Conservation (phyloP, 2,113 vertebrate species). For the Chloropsis hardwickii region DNA sequence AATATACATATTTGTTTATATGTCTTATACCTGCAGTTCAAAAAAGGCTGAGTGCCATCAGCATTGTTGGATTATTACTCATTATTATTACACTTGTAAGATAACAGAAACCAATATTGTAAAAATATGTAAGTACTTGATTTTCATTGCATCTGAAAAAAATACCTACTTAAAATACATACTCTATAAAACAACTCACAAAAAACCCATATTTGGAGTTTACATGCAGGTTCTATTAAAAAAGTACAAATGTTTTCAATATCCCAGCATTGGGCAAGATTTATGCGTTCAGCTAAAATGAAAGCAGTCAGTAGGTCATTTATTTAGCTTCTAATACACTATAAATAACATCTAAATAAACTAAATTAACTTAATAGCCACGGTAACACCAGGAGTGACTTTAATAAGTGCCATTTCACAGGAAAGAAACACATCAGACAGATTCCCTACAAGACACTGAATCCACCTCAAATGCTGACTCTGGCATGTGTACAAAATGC, state of each 20-base stretch:
- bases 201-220: neutral
- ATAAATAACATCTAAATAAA: neutral
- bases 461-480: neutral
- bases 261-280: neutral
- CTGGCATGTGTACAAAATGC: neutral
- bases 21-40: neutral
- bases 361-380: neutral
- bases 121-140: neutral
- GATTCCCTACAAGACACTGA: neutral
- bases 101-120: neutral
- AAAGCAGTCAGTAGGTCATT: neutral
- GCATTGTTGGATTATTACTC: neutral
- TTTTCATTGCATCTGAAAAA: constrained; percentile 6
- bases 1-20: neutral
- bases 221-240: neutral
- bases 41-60: neutral
- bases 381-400: neutral
- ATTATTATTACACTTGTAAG: neutral
- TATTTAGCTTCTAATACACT: neutral
- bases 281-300: neutral
- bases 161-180: neutral
- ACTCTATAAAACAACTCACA: neutral
- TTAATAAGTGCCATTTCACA: neutral
- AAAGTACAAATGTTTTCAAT: neutral
- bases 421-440: neutral